Base-by-base conservation (phyloP, 2,113 vertebrate genomes). In the Fukomys damarensis region DNA sequence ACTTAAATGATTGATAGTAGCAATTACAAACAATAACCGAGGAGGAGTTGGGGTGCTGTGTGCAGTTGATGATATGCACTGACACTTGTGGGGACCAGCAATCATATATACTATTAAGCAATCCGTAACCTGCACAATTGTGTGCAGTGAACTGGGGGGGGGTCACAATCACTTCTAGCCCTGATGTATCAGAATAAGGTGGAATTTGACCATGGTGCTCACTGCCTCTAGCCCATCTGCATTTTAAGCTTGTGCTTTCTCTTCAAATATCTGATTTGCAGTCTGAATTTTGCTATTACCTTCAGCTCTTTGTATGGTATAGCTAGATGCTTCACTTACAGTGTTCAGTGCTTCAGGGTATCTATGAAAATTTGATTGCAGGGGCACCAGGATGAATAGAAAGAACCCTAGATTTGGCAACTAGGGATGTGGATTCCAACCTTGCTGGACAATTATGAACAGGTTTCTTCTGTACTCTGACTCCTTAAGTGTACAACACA, bases 231-330 rank as follows among this genome's bases (percentile, higher is more conserved):
- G 30, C 66, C 32, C 38, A 3, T 66, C 38, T 92, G 79, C 24
- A 30, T 66, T 94, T 93, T 89, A 93, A 85, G 10, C 11, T 81
- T 94, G 26, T 24, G 49, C 19, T 65, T 93, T 76, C 24, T 28
- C 9, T 74, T 92, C 63, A 91, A 26, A 3, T 54, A 46, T 54
- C 30, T 87, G 13, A 74, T 59, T 86, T 59, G 38, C 0, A 4
- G 30, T 61, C 63, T 76, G 72, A 91, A 66, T 87, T 93, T 86
- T 96, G 81, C 49, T 88, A 43, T 76, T 38, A 30, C 35, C 43
- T 81, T 91, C 65, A 83, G 65, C 46, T 96, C 49, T 93, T 83
- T 43, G 9, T 77, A 3, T 68, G 83, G 28, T 61, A 9, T 3
- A 80, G 26, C 72, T 61, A 82, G 80, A 76, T 22, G 6, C 72